Evolutionary conservation across 2,113 vertebrate species (phyloP).

Genomic region (Numenius arquata): DNA sequence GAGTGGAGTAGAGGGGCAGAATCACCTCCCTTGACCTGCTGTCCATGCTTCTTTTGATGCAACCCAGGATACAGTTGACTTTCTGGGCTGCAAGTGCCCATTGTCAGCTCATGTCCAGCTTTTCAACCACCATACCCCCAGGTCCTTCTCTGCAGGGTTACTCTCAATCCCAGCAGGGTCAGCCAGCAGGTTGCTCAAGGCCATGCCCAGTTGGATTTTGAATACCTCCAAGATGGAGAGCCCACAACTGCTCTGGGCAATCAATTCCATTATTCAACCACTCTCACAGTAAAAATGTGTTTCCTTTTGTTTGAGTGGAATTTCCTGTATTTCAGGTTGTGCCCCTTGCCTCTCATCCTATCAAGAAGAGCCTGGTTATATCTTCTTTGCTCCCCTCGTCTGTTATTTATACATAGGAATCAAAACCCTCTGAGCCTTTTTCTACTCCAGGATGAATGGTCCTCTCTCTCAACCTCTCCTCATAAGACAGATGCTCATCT

Average conservation of each 20-base stretch:
- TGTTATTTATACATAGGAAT: background rate
- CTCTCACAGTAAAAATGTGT: background rate
- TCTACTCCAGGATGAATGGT: background rate
- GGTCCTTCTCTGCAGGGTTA: background rate
- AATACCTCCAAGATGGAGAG: background rate
- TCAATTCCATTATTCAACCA: background rate
- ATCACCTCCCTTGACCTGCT: background rate
- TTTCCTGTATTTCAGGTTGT: background rate
- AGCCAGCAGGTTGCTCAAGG: background rate
- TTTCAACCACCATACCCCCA: background rate
- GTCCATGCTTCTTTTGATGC: background rate
- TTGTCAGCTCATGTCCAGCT: background rate
- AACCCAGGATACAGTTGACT: background rate
- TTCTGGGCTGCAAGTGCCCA: background rate
- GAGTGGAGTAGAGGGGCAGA: background rate
- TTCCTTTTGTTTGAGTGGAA: background rate
- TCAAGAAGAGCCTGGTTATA: background rate
- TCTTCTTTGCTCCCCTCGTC: background rate
- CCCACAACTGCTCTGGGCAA: background rate
- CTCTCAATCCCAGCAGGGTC: background rate
- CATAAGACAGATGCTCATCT: background rate
- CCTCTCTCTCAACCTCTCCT: background rate
- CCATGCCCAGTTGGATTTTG: background rate
- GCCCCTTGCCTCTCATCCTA: background rate
- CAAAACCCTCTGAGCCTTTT: background rate